Conservation (phyloP, 2,888 invertebrate genomes). For the Eilema depressum region DNA sequence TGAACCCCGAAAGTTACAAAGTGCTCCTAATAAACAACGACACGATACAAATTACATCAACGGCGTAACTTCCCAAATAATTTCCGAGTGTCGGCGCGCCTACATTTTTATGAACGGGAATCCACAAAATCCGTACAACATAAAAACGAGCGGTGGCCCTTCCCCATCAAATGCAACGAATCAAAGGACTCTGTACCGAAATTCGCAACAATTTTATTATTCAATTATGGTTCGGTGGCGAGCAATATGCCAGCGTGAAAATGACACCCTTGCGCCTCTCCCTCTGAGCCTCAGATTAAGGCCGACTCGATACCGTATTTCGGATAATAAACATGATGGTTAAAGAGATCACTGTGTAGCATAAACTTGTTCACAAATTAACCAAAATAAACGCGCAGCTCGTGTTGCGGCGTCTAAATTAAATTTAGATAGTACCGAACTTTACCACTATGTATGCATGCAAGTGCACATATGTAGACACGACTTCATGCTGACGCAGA, state of each 20-base stretch:
- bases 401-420: constrained; percentile 65
- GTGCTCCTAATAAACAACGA: constrained; percentile 34
- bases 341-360: constrained; percentile 67
- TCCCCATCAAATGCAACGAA: constrained; percentile 60
- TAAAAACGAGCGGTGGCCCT: constrained; percentile 48
- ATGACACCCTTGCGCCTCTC: constrained; percentile 66
- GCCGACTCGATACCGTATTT: constrained; percentile 62
- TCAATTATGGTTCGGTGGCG: constrained; percentile 74
- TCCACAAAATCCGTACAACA: constrained; percentile 44
- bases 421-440: constrained; percentile 69
- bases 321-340: constrained; percentile 72
- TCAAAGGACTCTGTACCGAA: constrained; percentile 66
- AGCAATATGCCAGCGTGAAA: constrained; percentile 75
- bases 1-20: constrained; percentile 25
- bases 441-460: constrained; percentile 59
- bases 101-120: constrained; percentile 44
- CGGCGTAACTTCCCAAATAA: constrained; percentile 35
- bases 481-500: constrained; percentile 40
- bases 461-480: constrained; percentile 61
- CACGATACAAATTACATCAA: constrained; percentile 45
- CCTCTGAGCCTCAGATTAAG: constrained; percentile 60
- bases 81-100: constrained; percentile 28
- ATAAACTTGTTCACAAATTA: constrained; percentile 71
- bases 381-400: constrained; percentile 66
- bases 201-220: constrained; percentile 77